Base-by-base conservation (phyloP, 2,113 vertebrate species). In the Columba janthina region DNA sequence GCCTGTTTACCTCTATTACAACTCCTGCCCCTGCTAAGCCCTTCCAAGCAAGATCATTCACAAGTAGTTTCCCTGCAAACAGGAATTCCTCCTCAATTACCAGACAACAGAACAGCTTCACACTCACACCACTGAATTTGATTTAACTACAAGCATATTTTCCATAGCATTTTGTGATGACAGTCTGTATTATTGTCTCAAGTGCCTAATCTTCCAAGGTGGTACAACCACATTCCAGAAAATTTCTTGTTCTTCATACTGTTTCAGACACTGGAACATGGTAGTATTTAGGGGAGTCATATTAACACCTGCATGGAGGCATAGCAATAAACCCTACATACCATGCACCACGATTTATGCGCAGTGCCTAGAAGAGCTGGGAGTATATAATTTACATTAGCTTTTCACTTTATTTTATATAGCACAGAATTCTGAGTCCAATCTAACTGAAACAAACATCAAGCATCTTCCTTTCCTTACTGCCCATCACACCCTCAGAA, bases 311-410 rank as follows among this genome's bases (percentile, higher is more conserved):
- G 32, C 10, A 2, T 2, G 9, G 26, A 81, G 18, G 34, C 22
- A 42, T 4, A 25, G 26, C 12, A 42, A 46, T 22, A 53, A 77
- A 14, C 11, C 18, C 38, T 6, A 5, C 6, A 12, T 10, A 3
- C 14, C 11, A 13, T 0, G 0, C 15, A 25, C 8, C 14, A 24
- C 14, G 26, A 44, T 57, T 71, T 21, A 22, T 3, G 2, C 38
- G 6, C 19, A 28, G 28, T 4, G 25, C 42, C 11, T n/a, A 13
- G 29, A 28, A 67, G 38, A 90, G 13, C 25, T 21, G 2, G 2
- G 31, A 77, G 11, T 25, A 21, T 17, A 22, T 0, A 12, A 28
- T 15, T 62, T 5, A 64, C 25, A 17, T 1, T 8, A 58, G 10
- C 36, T 40, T 74, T 26, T 10, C 5, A 6, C 38, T 56, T 71